A percentile compares a stretch with the other conserved stretches of the same genome.
These are phyloP conservation scores for Martes martes DNA, from an alignment of 2,113 vertebrate species.

Conservation along the genomic window DNA sequence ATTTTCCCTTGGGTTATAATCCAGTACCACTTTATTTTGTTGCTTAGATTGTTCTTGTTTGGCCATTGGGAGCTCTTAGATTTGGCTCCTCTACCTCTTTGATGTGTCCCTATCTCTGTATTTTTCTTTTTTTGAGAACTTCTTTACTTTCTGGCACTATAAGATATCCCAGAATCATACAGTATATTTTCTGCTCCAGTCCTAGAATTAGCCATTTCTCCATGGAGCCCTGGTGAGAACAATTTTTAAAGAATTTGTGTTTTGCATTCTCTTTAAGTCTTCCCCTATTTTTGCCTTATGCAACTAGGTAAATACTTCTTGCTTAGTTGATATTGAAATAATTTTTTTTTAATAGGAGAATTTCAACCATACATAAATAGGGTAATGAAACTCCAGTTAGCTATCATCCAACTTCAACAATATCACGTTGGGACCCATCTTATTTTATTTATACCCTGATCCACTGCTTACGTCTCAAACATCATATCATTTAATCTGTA, in stretches of 20 bases:
- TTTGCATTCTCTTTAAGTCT: not conserved
- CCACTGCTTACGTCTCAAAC: not conserved
- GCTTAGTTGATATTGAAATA: not conserved
- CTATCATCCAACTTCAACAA: not conserved
- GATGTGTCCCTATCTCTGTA: not conserved
- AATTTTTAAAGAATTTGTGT: not conserved
- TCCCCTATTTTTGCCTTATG: not conserved
- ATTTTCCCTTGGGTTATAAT: not conserved
- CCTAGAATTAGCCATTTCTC: not conserved
- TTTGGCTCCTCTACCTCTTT: not conserved
- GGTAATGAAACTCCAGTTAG: not conserved
- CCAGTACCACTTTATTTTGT: not conserved
- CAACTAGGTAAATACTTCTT: not conserved
- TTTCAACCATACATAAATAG: not conserved
- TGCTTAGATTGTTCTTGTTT: not conserved
- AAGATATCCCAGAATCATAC: not conserved
- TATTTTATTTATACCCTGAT: not conserved
- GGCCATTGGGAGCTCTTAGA: not conserved
- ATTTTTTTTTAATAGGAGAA: not conserved
- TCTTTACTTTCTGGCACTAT: not conserved
- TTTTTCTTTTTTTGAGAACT: not conserved
- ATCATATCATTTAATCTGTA: not conserved
- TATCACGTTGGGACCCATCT: not conserved
- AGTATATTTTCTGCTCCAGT: not conserved
- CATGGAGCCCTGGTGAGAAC: not conserved